Base-by-base conservation (phyloP, 2,113 vertebrate genomes). In the Vicugna pacos region DNA sequence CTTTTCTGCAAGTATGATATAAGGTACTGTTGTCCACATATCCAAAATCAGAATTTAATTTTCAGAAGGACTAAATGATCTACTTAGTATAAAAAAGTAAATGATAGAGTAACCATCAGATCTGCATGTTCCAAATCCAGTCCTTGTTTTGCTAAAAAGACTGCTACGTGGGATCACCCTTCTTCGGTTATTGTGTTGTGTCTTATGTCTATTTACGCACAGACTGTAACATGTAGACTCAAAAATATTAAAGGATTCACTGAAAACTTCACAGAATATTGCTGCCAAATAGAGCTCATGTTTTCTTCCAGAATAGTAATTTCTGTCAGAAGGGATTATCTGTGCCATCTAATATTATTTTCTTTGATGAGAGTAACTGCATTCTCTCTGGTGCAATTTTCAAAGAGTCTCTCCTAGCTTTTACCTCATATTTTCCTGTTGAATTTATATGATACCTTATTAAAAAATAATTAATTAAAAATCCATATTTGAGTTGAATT, bases 401-500 rank as follows among this genome's bases (percentile, higher is more conserved):
- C 32, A 89, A 81, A 79, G n/a, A 84, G 9, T 26, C 16, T 83
- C 19, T 85, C 72, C 26, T 35, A 64, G 30, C 10, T 80, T 96
- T 94, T 58, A 52, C 35, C 30, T 83, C 46, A 28, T 87, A 28
- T 82, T 82, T 97, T 88, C 9, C 30, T 96, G 50, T 54, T 79
- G 42, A 93, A 62, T 92, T 50, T 95, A 67, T 81, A 28, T 92
- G 42, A 35, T 9, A 95, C 42, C 6, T 84, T 32, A 6, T 77
- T 90, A 94, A 87, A 93, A 94, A 95, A 46, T 62, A 97, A 52
- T 75, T 81, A 76, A 85, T 58, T 82, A 38, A 92, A 62, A 96
- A 60, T 83, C 10, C 5, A 6, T 67, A 79, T 94, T 83, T 82
- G 69, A 87, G 54, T 89, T 95, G 52, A 90, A 82, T 83, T 92